A percentile compares a stretch with the other conserved stretches of the same genome.
Conservation (phyloP, 2,888 invertebrate genomes). For the Nebria brevicollis region DNA sequence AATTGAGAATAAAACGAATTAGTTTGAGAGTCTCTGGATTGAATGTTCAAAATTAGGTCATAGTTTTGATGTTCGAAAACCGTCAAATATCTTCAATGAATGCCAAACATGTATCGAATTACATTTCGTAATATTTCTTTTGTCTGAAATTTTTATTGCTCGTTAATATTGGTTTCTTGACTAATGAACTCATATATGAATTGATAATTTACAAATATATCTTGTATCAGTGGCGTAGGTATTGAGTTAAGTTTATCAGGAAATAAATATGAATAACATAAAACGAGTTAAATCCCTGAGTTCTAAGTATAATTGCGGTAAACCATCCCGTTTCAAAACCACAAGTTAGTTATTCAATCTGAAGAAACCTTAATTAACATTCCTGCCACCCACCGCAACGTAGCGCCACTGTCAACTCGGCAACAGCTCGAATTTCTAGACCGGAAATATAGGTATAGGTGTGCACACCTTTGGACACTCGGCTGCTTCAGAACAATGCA, state of each 20-base stretch:
- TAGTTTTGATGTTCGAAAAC: not conserved
- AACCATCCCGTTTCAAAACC: not conserved
- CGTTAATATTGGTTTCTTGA: not conserved
- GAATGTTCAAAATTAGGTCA: not conserved
- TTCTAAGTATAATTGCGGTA: too few relatives aligned
- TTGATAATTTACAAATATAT: not conserved
- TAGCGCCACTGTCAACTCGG: not conserved
- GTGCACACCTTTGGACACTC: conserved; percentile 60
- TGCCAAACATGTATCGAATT: not conserved
- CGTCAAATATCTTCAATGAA: not conserved
- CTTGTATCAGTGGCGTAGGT: not conserved
- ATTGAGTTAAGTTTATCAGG: too few relatives aligned
- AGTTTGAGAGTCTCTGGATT: not conserved
- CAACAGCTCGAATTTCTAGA: conserved; percentile 33
- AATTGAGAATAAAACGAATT: not conserved
- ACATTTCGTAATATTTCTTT: not conserved
- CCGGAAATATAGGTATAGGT: conserved; percentile 59
- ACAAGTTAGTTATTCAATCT: not conserved
- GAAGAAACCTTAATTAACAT: too few relatives aligned
- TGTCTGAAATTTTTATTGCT: not conserved
- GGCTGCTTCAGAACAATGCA: conserved; percentile 60
- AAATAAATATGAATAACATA: too few relatives aligned
- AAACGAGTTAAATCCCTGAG: too few relatives aligned
- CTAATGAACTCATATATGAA: not conserved
- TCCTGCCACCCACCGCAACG: not conserved